A percentile compares a stretch with the other conserved stretches of the same genome.
These are phyloP conservation scores for Trachemys scripta DNA, from an alignment of 2,113 vertebrate species.

Conservation along the genomic window DNA sequence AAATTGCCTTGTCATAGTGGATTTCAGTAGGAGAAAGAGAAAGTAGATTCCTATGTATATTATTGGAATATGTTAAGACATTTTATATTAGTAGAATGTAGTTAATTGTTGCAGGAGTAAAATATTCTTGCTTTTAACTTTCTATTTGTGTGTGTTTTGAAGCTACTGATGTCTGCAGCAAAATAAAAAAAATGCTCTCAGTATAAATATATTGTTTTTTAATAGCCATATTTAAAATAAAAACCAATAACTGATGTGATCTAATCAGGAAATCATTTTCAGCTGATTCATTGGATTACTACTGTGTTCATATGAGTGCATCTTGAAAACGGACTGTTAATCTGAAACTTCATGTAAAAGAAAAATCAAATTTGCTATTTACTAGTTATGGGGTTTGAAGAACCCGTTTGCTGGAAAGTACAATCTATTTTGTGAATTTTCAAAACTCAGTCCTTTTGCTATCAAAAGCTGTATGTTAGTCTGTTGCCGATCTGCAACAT, in stretches of 20 bases:
- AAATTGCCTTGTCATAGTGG: not conserved
- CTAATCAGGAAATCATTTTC: not conserved
- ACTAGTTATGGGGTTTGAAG: not conserved
- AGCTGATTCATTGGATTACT: not conserved
- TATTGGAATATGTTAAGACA: fast-evolving
- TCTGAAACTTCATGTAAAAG: fast-evolving
- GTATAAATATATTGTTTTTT: fast-evolving
- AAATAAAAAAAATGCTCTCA: not conserved
- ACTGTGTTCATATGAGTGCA: not conserved
- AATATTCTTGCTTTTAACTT: not conserved
- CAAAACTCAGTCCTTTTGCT: not conserved
- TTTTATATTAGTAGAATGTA: not conserved
- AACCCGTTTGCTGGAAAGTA: not conserved
- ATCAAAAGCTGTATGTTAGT: not conserved
- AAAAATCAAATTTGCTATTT: fast-evolving
- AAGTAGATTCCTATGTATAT: not conserved
- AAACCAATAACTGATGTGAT: not conserved
- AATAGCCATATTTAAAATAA: not conserved
- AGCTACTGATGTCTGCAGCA: not conserved
- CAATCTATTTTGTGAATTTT: not conserved
- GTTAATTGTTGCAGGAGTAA: not conserved
- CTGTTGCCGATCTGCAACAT: not conserved
- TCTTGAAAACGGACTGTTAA: not conserved
- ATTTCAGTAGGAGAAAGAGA: not conserved
- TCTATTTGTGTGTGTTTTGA: not conserved